Base-by-base conservation (phyloP, 2,797 vertebrate species). In the Enteromius unitaeniatus region DNA sequence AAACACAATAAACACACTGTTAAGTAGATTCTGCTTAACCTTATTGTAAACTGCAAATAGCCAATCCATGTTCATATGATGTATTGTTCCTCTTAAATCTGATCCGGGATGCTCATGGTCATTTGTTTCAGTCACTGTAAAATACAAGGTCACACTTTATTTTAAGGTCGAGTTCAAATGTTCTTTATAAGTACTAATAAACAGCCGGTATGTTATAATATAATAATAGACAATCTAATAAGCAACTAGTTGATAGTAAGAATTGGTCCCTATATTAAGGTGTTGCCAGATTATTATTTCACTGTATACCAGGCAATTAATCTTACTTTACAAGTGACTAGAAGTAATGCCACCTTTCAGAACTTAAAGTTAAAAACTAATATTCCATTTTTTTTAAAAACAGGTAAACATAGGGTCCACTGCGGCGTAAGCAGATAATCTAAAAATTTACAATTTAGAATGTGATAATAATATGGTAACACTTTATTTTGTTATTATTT, bases 21-120 rank as follows among this genome's bases (percentile, higher is more conserved):
- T 15, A 68, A 49, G 26, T 68, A 75, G 23, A 13, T 76, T 78
- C 49, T 53, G 68, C 67, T 87, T 60, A 78, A 68, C 64, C 51
- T 65, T 81, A 64, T 68, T 67, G 15, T 80, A 53, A 70, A 73
- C 62, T 76, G 62, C 45, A 37, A 74, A 67, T 51, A 10, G 28
- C 62, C 15, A 34, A 53, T 79, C 28, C 23, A 65, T 70, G 77
- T 45, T 78, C 60, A 9, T 34, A 49, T 73, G 70, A 10, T 5
- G 13, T 2, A 62, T 64, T 26, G 74, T 74, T 64, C 28, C 31
- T 74, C 2, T 37, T 64, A n/a, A 70, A 72, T 31, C 7, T 7
- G 23, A 47, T 23, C 31, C 11, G 17, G 31, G 31, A 58, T 58
- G 34, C 21, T 40, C 11, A 10, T 15, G 31, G 14, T 72, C 14